Evolutionary conservation across 2,888 invertebrate genomes (phyloP).

Genomic region (Parnassius glacialis): DNA sequence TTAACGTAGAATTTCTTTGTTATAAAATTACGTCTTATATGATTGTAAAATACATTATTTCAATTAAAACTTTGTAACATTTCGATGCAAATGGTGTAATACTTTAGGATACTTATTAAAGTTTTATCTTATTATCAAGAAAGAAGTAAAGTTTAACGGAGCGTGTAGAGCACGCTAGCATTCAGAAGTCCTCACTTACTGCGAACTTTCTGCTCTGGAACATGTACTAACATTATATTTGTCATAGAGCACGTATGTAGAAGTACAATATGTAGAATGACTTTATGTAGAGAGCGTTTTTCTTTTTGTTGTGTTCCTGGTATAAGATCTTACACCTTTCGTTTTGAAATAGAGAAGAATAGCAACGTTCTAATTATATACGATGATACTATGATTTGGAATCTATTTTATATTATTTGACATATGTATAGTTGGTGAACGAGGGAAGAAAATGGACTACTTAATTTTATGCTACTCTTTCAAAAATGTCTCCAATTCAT

Average conservation of each 20-base stretch:
- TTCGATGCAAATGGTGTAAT: slow-evolving; percentile 6
- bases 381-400: too few relatives aligned
- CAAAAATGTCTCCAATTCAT: too few relatives aligned
- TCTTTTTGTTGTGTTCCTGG: slow-evolving; percentile 4
- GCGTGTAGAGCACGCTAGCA: slow-evolving; percentile 48
- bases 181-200: slow-evolving; percentile 62
- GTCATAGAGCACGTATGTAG: background rate
- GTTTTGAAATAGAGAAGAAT: too few relatives aligned
- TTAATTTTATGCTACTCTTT: too few relatives aligned
- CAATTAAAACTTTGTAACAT: background rate
- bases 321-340: background rate
- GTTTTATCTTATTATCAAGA: slow-evolving; percentile 44
- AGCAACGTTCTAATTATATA: too few relatives aligned
- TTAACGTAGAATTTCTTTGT: too few relatives aligned
- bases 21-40: too few relatives aligned
- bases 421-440: too few relatives aligned
- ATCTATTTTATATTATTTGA: too few relatives aligned
- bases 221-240: slow-evolving; percentile 1
- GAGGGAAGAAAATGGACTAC: too few relatives aligned
- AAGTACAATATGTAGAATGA: too few relatives aligned
- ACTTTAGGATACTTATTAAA: slow-evolving; percentile 39
- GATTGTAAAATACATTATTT: too few relatives aligned
- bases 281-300: background rate
- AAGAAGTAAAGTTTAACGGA: slow-evolving; percentile 49
- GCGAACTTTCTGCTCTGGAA: slow-evolving; percentile 50